Percentiles rank a stretch among this genome's conserved stretches.
Evolutionary conservation across 2,113 vertebrate genomes (phyloP).

Genomic region (Nothocercus julius): DNA sequence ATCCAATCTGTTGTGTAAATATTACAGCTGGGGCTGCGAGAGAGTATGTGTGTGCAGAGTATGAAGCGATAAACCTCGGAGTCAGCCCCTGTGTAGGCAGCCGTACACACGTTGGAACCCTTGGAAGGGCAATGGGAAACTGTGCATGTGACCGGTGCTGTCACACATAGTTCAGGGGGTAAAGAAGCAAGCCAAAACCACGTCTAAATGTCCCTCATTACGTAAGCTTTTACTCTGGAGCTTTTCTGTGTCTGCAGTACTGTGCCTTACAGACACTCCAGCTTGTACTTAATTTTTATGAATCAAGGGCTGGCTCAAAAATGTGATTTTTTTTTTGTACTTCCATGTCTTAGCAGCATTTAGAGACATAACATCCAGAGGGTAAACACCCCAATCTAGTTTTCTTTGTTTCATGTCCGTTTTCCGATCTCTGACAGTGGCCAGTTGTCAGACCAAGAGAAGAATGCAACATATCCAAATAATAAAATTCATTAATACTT

Average conservation of each 20-base stretch:
- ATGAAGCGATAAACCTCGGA: accelerated
- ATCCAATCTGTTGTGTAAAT: conserved; percentile 63
- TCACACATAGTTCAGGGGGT: accelerated
- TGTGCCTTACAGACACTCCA: background rate
- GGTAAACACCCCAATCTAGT: background rate
- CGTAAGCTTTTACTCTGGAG: background rate
- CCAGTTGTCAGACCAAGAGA: background rate
- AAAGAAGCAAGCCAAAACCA: background rate
- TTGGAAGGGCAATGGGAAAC: background rate
- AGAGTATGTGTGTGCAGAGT: background rate
- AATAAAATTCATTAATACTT: background rate
- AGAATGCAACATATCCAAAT: background rate
- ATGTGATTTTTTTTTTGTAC: background rate
- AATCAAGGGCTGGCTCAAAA: background rate
- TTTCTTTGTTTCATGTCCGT: background rate
- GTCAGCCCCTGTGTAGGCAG: background rate
- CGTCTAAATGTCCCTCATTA: background rate
- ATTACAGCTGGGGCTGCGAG: background rate
- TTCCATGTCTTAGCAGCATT: background rate
- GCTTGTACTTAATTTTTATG: background rate
- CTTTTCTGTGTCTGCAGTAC: background rate
- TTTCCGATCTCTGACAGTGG: background rate
- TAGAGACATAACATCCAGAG: background rate
- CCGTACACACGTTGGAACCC: background rate
- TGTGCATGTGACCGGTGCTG: background rate